Evolutionary conservation across 2,888 invertebrate genomes (phyloP).

Genomic region (Heliconius charithonia): DNA sequence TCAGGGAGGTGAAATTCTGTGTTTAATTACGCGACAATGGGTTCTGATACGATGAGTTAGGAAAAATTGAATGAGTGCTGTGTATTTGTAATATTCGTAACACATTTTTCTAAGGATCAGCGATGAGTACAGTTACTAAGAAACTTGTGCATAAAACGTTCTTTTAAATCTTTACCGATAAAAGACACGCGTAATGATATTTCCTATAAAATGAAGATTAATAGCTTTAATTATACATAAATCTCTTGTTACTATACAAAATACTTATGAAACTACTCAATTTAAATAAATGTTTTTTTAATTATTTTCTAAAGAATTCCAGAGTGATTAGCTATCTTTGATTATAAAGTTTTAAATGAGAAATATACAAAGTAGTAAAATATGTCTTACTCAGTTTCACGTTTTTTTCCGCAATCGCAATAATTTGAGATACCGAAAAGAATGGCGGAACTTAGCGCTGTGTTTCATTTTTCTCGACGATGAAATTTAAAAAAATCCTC

Average conservation of each 20-base stretch:
- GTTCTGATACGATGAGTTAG: too few relatives aligned
- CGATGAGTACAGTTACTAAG: not conserved
- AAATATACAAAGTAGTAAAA: too few relatives aligned
- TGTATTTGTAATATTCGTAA: not conserved
- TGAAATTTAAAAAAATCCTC: too few relatives aligned
- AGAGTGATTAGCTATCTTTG: not conserved
- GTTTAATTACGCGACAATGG: too few relatives aligned
- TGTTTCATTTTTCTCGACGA: too few relatives aligned
- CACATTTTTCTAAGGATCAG: not conserved
- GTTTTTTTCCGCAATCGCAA: too few relatives aligned
- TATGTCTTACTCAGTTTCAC: too few relatives aligned
- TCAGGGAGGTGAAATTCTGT: too few relatives aligned
- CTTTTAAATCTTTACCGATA: not conserved
- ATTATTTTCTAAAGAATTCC: not conserved
- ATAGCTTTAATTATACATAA: not conserved
- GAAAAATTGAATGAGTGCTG: not conserved
- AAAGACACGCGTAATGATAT: not conserved
- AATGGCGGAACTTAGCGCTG: too few relatives aligned
- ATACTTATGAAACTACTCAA: not conserved
- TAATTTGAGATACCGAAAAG: too few relatives aligned
- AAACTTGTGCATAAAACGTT: not conserved
- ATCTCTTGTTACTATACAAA: not conserved
- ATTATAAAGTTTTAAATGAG: not conserved
- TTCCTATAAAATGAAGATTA: not conserved
- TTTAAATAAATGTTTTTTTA: constrained; percentile 8